These are phyloP conservation scores for Chascanopsetta lugubris DNA, from an alignment of 2,113 vertebrate species.

Conservation along the genomic window DNA sequence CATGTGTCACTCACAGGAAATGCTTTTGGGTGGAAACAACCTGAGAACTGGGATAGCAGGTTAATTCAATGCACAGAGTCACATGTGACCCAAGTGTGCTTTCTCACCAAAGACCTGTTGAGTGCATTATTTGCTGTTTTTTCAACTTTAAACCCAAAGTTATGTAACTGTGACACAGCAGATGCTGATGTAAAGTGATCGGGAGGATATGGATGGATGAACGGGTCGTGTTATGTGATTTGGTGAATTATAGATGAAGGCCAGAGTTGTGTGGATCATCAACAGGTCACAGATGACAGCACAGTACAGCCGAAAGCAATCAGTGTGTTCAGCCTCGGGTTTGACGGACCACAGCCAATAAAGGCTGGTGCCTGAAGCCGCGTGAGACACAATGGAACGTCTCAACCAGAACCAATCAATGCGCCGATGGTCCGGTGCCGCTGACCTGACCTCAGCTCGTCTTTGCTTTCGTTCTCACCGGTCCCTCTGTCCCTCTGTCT, in stretches of 20 bases:
- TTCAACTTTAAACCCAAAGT: background rate
- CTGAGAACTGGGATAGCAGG: constrained; percentile 42
- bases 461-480: background rate
- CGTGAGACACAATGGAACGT: background rate
- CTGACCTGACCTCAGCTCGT: constrained; percentile 2
- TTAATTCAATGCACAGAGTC: constrained; percentile 20
- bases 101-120: background rate
- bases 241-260: constrained; percentile 64
- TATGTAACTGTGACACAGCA: constrained; percentile 39
- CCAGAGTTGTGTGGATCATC: constrained; percentile 27
- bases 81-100: background rate
- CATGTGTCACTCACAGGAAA: constrained; percentile 33
- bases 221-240: constrained; percentile 55
- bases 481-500: background rate
- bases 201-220: constrained; percentile 45
- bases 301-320: constrained; percentile 35
- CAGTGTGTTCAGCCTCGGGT: constrained; percentile 29
- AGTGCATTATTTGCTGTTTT: background rate
- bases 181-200: constrained; percentile 54
- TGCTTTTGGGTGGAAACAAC: constrained; percentile 51
- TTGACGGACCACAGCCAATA: constrained; percentile 31
- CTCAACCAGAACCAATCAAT: background rate
- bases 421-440: background rate
- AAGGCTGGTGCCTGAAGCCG: constrained; percentile 9
- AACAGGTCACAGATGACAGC: constrained; percentile 54